Evolutionary conservation across 2,888 invertebrate species (phyloP).

Genomic region (Caenorhabditis macrosperma): DNA sequence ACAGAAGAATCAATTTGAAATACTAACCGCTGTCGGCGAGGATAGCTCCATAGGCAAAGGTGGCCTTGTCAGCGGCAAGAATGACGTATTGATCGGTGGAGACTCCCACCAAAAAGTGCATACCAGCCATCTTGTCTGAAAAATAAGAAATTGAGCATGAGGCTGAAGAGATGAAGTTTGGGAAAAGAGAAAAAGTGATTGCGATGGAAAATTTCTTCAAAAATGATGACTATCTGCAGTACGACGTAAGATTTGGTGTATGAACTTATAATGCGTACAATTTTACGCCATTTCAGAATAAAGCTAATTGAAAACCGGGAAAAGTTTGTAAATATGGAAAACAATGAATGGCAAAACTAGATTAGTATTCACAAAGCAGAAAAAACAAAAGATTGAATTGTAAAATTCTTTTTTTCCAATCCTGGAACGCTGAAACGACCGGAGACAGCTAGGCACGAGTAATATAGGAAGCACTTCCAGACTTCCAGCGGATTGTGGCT

Average conservation of each 20-base stretch:
- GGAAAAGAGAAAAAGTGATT: not conserved
- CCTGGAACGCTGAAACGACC: too few relatives aligned
- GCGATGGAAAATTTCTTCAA: not conserved
- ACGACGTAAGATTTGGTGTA: constrained; percentile 13
- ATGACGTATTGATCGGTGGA: constrained; percentile 79
- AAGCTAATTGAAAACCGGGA: not conserved
- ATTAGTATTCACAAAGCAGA: not conserved
- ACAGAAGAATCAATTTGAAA: not conserved
- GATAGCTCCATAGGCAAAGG: constrained; percentile 77
- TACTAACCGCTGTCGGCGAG: constrained; percentile 73
- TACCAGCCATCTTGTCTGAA: constrained; percentile 63
- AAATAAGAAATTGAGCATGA: not conserved
- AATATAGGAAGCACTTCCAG: not conserved
- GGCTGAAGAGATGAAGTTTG: not conserved
- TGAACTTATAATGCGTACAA: constrained; percentile 1
- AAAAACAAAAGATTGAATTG: not conserved
- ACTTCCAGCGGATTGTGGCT: too few relatives aligned
- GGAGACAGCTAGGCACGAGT: too few relatives aligned
- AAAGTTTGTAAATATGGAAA: too few relatives aligned
- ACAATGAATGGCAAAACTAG: too few relatives aligned
- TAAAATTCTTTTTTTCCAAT: too few relatives aligned
- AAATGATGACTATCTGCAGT: constrained; percentile 48
- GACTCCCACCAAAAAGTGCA: constrained; percentile 78
- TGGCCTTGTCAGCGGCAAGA: constrained; percentile 78
- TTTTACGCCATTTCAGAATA: constrained; percentile 19